Conservation (phyloP, 2,888 invertebrate genomes). For the Dermolepida albohirtum region DNA sequence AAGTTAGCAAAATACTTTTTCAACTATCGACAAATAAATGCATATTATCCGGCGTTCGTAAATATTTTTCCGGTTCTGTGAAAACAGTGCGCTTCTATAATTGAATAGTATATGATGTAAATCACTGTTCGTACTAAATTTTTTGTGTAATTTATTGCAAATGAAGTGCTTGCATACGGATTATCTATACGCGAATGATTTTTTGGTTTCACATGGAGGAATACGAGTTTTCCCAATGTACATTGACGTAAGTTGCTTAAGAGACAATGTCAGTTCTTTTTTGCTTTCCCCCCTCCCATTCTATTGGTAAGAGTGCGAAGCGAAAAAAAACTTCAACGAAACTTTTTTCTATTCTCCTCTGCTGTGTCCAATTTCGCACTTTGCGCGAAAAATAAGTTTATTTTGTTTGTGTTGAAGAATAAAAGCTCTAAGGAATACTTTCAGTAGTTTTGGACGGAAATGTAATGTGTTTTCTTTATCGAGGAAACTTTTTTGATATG, state of each 20-base stretch:
- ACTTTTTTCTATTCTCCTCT: constrained; percentile 8
- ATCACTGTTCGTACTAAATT: neutral
- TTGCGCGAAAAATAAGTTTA: constrained; percentile 33
- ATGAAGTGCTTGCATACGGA: constrained; percentile 19
- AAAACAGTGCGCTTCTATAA: too few relatives aligned
- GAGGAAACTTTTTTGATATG: constrained; percentile 16
- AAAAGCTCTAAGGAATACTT: constrained; percentile 25
- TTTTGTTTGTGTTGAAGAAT: constrained; percentile 33
- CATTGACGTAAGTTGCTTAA: constrained; percentile 30
- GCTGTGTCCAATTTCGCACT: constrained; percentile 31
- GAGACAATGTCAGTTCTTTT: neutral
- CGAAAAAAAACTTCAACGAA: constrained; percentile 7
- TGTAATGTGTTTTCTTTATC: constrained; percentile 20
- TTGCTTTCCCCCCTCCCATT: neutral
- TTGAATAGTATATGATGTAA: too few relatives aligned
- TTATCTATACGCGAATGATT: constrained; percentile 10
- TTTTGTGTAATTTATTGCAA: constrained; percentile 4
- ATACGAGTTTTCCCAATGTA: constrained; percentile 5
- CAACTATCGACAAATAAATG: too few relatives aligned
- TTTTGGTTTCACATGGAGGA: constrained; percentile 17
- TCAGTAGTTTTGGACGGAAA: constrained; percentile 1
- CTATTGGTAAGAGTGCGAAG: neutral
- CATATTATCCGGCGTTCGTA: too few relatives aligned
- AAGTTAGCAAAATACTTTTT: too few relatives aligned
- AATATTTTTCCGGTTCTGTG: too few relatives aligned